A percentile compares a stretch with the other conserved stretches of the same genome.
Conservation (phyloP, 2,888 invertebrate species). For the Calameuta pallipes region DNA sequence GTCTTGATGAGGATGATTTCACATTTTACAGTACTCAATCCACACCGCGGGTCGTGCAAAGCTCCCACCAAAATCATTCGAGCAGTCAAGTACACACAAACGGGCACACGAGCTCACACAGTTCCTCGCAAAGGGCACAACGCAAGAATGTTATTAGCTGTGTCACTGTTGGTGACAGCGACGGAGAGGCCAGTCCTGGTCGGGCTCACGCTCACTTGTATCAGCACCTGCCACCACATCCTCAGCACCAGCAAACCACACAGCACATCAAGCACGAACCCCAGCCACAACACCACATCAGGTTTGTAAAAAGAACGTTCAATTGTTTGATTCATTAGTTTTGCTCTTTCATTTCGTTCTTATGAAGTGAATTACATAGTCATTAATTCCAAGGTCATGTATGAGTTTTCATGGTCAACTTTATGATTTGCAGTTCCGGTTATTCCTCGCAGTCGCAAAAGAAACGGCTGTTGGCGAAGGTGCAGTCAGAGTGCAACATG, state of each 20-base stretch:
- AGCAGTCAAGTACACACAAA: conserved; percentile 42
- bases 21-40: conserved; percentile 54
- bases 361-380: neutral
- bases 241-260: conserved; percentile 57
- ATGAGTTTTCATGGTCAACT: neutral
- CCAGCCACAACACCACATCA: conserved; percentile 65
- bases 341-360: neutral
- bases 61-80: conserved; percentile 51
- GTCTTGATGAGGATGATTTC: conserved; percentile 6
- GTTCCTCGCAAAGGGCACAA: conserved; percentile 58
- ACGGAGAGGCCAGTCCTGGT: conserved; percentile 75
- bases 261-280: conserved; percentile 71
- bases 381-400: neutral
- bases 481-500: conserved; percentile 80
- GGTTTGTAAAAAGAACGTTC: conserved; percentile 37
- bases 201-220: conserved; percentile 64
- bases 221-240: conserved; percentile 56
- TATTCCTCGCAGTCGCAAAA: conserved; percentile 83
- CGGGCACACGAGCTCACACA: conserved; percentile 37
- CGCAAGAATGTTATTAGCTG: conserved; percentile 83
- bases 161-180: conserved; percentile 82
- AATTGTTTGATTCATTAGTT: neutral
- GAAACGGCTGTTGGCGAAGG: conserved; percentile 88
- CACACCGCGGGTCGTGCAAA: conserved; percentile 55
- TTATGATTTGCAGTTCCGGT: conserved; percentile 53